Evolutionary conservation across 1,140 invertebrate genomes (phyloP).

Genomic region (Fopius arisanus): DNA sequence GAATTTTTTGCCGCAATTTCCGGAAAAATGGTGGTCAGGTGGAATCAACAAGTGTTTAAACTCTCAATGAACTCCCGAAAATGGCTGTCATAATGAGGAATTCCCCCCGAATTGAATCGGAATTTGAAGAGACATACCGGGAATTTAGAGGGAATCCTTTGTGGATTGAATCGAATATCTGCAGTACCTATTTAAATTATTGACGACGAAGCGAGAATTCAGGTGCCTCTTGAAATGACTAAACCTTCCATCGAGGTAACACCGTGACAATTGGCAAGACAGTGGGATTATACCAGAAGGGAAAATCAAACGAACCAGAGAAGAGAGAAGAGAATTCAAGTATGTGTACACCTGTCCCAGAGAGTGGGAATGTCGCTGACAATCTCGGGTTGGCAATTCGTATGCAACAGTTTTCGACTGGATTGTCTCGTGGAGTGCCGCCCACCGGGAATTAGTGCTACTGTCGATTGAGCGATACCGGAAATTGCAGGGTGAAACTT

Average conservation of each 20-base stretch:
- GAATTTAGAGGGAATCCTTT: background rate
- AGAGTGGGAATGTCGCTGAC: background rate
- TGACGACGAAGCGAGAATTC: background rate
- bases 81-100: too few relatives aligned
- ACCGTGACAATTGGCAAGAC: background rate
- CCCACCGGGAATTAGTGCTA: constrained; percentile 29
- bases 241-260: background rate
- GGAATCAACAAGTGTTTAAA: too few relatives aligned
- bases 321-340: background rate
- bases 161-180: background rate
- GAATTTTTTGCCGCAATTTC: too few relatives aligned
- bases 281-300: background rate
- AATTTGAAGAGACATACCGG: too few relatives aligned
- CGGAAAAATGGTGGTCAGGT: too few relatives aligned
- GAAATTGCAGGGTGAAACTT: constrained; percentile 31
- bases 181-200: background rate
- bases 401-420: constrained; percentile 29
- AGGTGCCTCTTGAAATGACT: constrained; percentile 9
- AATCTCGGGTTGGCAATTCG: constrained; percentile 4
- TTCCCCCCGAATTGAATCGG: too few relatives aligned
- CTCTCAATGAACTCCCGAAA: too few relatives aligned
- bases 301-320: background rate
- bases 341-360: background rate
- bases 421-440: constrained; percentile 10
- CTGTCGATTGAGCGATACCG: constrained; percentile 28